Percentiles rank a stretch among this genome's conserved stretches.
phyloP scores from a whole-genome alignment of 2,113 vertebrate species.

The Poeciliopsis turrubarensis region DNA sequence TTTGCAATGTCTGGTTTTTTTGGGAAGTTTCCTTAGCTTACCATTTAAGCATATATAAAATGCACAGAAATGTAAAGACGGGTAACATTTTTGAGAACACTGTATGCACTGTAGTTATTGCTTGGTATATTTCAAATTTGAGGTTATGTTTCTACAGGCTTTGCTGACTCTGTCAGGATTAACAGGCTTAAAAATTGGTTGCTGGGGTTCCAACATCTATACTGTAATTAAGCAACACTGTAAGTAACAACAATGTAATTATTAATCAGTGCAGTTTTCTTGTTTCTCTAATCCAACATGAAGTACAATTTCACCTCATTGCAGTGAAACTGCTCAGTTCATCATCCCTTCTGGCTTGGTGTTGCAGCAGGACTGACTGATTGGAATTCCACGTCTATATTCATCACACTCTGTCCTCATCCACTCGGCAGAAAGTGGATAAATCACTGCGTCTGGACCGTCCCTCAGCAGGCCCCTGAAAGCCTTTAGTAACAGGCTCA shows the following conservation, averaged over 20 bases:
- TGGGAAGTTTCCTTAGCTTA: not conserved
- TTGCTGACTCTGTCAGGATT: too few species aligned
- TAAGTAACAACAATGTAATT: not conserved
- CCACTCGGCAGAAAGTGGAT: constrained; percentile 71
- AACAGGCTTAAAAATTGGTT: not conserved
- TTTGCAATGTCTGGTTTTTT: too few species aligned
- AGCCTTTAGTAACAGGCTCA: constrained; percentile 79
- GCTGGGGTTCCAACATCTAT: not conserved
- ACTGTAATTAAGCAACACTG: constrained; percentile 16
- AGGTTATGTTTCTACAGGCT: too few species aligned
- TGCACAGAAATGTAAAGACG: not conserved
- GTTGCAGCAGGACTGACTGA: constrained; percentile 70
- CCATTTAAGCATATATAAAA: not conserved
- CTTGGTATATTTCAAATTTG: too few species aligned
- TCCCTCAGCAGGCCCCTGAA: constrained; percentile 75
- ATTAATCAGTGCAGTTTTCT: too few species aligned
- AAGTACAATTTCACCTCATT: constrained; percentile 21
- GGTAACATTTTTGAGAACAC: too few species aligned
- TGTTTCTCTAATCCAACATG: constrained; percentile 6
- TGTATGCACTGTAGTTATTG: too few species aligned
- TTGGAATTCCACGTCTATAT: constrained; percentile 76
- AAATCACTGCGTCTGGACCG: constrained; percentile 69
- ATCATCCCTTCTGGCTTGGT: constrained; percentile 53
- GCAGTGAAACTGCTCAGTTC: constrained; percentile 29
- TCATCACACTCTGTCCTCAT: constrained; percentile 74